Conservation (phyloP, 2,888 invertebrate species). For the Galeopsomyia nigrocyanea region DNA sequence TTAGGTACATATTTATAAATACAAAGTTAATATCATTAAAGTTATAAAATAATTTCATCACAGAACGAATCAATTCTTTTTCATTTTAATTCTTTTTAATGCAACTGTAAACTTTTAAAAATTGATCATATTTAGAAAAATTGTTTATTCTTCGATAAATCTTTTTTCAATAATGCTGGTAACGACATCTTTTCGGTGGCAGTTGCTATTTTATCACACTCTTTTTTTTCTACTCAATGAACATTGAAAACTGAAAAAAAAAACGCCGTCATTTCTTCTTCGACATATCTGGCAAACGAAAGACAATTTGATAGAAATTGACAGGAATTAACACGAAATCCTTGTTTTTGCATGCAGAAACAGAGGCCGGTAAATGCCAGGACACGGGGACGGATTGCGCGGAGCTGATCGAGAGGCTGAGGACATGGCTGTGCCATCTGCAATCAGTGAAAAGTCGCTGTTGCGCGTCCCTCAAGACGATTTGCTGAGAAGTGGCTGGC, state of each 20-base stretch:
- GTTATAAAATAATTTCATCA: background rate
- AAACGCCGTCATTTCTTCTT: too few species aligned
- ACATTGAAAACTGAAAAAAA: too few species aligned
- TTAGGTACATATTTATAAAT: background rate
- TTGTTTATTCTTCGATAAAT: too few species aligned
- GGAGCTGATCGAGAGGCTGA: constrained; percentile 68
- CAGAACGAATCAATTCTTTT: background rate
- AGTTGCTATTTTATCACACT: too few species aligned
- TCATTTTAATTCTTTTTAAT: too few species aligned
- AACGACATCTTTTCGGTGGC: too few species aligned
- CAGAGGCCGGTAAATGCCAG: constrained; percentile 67
- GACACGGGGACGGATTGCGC: constrained; percentile 67
- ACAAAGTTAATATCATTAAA: background rate
- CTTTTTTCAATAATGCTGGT: too few species aligned
- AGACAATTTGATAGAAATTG: too few species aligned
- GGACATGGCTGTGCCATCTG: constrained; percentile 69
- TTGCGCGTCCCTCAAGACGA: constrained; percentile 66
- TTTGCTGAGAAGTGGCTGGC: constrained; percentile 55
- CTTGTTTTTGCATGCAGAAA: constrained; percentile 52
- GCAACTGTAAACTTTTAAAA: too few species aligned
- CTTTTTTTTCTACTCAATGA: too few species aligned
- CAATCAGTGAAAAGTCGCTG: constrained; percentile 67
- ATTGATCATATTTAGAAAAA: too few species aligned
- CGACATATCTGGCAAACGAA: too few species aligned
- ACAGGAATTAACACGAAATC: background rate